Base-by-base conservation (phyloP, 2,797 vertebrate species). In the Acrossocheilus wenchowensis region DNA sequence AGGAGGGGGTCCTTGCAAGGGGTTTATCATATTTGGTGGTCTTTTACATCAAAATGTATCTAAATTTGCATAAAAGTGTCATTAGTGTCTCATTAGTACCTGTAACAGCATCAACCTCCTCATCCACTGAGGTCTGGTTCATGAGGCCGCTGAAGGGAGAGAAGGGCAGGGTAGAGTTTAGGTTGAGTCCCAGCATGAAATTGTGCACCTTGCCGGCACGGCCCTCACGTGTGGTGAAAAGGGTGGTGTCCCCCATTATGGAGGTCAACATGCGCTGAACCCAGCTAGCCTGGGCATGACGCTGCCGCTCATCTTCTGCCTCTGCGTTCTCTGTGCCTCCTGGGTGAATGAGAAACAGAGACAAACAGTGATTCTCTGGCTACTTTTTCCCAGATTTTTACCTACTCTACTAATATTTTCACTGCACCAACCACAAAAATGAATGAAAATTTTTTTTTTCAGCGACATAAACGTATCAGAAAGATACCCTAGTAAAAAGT, bases 201-300 rank as follows among this genome's bases (percentile, higher is more conserved):
- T 99, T 99, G 92, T 99, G 97, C 82, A 99, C 98, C 93, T 99
- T 99, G 23, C 98, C 98, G 0, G 98, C 98, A 0, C 98, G 96
- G 5, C 98, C 98, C 92, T 99, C 98, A 66, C 98, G 95, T 0
- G 98, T 99, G 91, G 98, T 99, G 94, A 99, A 99, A 66, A 99
- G 93, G 3, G 97, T 26, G 0, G 96, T 96, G 41, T 99, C 98
- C 0, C 98, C 96, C 90, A 99, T 95, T 87, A 99, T 89, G 0
- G 97, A 97, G 69, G 97, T 97, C 88, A 99, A 90, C 98, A 98
- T 99, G 1, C 98, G 95, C 78, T 99, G 97, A 48, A 96, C 96
- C 98, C 98, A 99, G 90, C 97, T 97, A 74, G 97, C 97, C 92
- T 99, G 96, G 64, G 95, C 95, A 4, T 93, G 95, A 57, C 94